Evolutionary conservation across 2,888 invertebrate species (phyloP).

Genomic region (Epinotia nisella): DNA sequence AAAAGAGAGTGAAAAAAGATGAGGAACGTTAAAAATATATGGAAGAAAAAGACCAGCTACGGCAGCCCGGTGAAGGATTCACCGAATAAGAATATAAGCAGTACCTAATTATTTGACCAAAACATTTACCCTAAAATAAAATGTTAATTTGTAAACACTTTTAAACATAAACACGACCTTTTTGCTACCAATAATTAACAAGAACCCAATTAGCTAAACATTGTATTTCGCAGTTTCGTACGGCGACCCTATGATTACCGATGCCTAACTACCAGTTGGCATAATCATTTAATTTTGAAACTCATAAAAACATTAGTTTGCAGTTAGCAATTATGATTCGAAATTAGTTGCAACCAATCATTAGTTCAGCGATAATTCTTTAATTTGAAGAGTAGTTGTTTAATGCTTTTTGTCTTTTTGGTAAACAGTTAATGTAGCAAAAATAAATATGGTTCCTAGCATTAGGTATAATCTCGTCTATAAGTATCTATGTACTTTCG

Average conservation of each 20-base stretch:
- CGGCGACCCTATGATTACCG: conserved; percentile 65
- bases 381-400: conserved; percentile 1
- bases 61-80: no score
- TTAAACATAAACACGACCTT: conserved; percentile 44
- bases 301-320: conserved; percentile 61
- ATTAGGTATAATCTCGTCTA: no score
- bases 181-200: conserved; percentile 56
- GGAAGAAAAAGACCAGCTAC: no score
- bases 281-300: conserved; percentile 65
- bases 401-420: not conserved
- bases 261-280: conserved; percentile 62
- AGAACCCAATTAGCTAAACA: conserved; percentile 53
- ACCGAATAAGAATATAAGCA: no score
- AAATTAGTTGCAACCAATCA: conserved; percentile 35
- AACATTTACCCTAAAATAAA: not conserved
- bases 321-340: conserved; percentile 55
- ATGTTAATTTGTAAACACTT: conserved; percentile 1
- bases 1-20: no score
- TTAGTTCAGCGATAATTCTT: conserved; percentile 31
- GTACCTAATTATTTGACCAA: no score
- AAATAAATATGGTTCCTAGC: no score
- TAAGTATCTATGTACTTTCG: no score
- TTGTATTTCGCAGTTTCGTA: conserved; percentile 64
- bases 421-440: not conserved
- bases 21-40: no score